A percentile compares a stretch with the other conserved stretches of the same genome.
Evolutionary conservation across 1,140 invertebrate genomes (phyloP).

Genomic region (Drosophila watanabei): DNA sequence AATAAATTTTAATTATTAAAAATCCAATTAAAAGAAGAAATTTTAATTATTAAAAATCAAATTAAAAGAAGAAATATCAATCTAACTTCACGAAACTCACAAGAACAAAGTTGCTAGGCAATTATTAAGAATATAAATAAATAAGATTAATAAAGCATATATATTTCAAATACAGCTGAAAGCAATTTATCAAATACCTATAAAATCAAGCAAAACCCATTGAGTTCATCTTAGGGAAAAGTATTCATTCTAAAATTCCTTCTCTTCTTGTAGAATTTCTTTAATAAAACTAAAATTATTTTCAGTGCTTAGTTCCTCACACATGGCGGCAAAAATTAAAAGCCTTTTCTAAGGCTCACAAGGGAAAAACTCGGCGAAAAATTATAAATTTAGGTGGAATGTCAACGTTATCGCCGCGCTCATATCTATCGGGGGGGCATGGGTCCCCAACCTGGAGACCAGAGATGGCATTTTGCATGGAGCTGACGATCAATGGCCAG

Average conservation of each 20-base stretch:
- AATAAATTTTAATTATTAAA: no score
- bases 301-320: constrained; percentile 39
- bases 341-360: constrained; percentile 67
- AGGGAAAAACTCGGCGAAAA: constrained; percentile 77
- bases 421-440: constrained; percentile 69
- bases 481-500: constrained; percentile 75
- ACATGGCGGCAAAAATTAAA: constrained; percentile 82
- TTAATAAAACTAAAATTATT: neutral
- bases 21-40: no score
- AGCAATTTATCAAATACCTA: neutral
- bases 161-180: neutral
- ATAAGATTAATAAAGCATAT: neutral
- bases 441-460: constrained; percentile 20
- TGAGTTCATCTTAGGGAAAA: neutral
- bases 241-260: neutral
- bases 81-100: no score
- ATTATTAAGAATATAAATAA: neutral
- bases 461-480: constrained; percentile 67
- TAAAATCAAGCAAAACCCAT: neutral
- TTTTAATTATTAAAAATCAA: no score
- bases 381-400: constrained; percentile 85
- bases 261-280: neutral
- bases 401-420: constrained; percentile 80
- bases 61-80: no score
- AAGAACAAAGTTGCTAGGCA: no score